Base-by-base conservation (phyloP, 2,888 invertebrate genomes). In the Apantesis nais region DNA sequence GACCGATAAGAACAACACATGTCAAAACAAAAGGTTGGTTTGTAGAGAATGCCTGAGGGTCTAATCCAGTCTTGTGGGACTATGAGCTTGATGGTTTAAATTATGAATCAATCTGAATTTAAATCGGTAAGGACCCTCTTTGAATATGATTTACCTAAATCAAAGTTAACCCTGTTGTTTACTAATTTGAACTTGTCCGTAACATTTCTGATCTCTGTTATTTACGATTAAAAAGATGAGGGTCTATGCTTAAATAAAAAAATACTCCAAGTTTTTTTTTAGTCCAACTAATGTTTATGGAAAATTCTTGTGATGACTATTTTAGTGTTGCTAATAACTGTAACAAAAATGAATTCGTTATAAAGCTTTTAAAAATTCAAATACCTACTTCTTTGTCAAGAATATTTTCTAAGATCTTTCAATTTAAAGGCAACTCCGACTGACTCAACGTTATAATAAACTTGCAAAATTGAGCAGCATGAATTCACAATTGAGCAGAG, bases 401-500 rank as follows among this genome's bases (percentile, higher is more conserved):
- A 14, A 62, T 39, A 48, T 58, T 34, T 62, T 60, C 55, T 34
- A 19, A 76, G 81, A 80, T 83, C 75, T 77, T 71, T 66, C 31
- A 77, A 74, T 76, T 76, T 77, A 62, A 61, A 78, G 68, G 79
- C 73, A 78, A 67, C 67, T 74, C 39, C 63, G 65, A 68, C 66
- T 65, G 34, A 76, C 73, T 72, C 74, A 39, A 62, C 71, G 70
- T 79, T 76, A 74, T 80, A n/a, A n/a, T n/a, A 67, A 78, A 78
- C 74, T 76, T 68, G 74, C 41, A 69, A 79, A 75, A 83, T 79
- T 80, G 68, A 77, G 70, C 61, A 73, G 61, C 77, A 84, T 85
- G 78, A 85, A 86, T 86, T 82, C 72, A 74, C 73, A 84, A 86
- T 85, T 72, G 67, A 61, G 31, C 41, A 31, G 71, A 76, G 62